Evolutionary conservation across 2,888 invertebrate species (phyloP).

Genomic region (Ectobius pallidus): DNA sequence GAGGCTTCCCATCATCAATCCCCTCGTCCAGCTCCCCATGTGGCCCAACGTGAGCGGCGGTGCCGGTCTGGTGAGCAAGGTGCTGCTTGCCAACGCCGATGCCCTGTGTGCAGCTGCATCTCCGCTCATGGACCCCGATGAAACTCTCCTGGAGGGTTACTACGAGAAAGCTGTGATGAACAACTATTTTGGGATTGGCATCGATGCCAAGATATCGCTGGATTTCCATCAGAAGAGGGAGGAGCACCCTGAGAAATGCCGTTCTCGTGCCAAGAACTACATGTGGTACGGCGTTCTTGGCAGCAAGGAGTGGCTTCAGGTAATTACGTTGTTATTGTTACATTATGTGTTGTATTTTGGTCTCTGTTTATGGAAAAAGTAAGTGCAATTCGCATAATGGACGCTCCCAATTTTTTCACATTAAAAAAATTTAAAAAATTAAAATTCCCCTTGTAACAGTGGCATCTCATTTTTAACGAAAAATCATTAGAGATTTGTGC

Average conservation of each 20-base stretch:
- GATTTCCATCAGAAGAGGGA: slow-evolving; percentile 97
- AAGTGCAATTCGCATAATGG: too few species aligned
- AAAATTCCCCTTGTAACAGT: too few species aligned
- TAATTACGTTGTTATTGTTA: background rate
- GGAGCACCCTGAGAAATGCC: slow-evolving; percentile 95
- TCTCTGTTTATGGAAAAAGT: too few species aligned
- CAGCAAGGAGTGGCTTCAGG: slow-evolving; percentile 72
- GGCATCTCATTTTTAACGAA: too few species aligned
- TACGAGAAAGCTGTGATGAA: slow-evolving; percentile 97
- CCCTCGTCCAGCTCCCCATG: slow-evolving; percentile 81
- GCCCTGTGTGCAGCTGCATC: slow-evolving; percentile 96
- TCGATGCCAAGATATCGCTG: slow-evolving; percentile 95
- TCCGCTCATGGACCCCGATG: slow-evolving; percentile 91
- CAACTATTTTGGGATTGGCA: slow-evolving; percentile 98
- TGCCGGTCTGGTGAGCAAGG: slow-evolving; percentile 91
- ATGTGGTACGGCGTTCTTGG: slow-evolving; percentile 92
- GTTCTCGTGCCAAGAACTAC: slow-evolving; percentile 92
- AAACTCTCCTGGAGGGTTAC: slow-evolving; percentile 84
- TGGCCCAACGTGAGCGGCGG: slow-evolving; percentile 82
- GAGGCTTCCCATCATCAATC: slow-evolving; percentile 87
- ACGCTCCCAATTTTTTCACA: too few species aligned
- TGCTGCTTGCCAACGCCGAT: slow-evolving; percentile 93
- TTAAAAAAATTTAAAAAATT: too few species aligned
- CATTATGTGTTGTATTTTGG: too few species aligned
- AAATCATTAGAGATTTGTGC: too few species aligned